Conservation (phyloP, 2,113 vertebrate species). For the Cephalophus harveyi region DNA sequence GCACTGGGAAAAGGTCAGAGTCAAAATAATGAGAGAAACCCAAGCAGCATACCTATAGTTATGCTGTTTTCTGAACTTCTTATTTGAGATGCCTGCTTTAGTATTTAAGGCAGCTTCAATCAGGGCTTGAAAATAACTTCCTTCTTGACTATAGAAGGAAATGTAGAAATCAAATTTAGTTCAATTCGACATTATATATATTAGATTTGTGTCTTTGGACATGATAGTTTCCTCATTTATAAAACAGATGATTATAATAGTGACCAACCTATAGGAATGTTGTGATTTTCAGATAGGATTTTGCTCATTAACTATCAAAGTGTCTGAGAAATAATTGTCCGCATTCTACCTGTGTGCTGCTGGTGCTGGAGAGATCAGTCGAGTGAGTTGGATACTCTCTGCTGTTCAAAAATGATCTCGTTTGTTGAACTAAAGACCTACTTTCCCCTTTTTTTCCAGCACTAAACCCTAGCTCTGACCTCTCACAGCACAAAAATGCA, state of each 20-base stretch:
- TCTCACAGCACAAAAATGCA: not conserved
- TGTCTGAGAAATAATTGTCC: not conserved
- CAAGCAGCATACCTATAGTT: not conserved
- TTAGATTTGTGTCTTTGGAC: not conserved
- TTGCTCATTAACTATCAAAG: not conserved
- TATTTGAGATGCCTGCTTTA: not conserved
- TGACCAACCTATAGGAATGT: not conserved
- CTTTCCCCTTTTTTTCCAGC: not conserved
- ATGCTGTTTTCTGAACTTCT: not conserved
- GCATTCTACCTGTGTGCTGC: not conserved
- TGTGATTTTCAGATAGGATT: not conserved
- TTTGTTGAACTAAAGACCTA: not conserved
- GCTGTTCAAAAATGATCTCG: not conserved
- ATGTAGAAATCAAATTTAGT: not conserved
- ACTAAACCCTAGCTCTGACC: not conserved
- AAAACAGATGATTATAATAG: not conserved
- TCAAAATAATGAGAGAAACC: not conserved
- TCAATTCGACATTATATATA: not conserved
- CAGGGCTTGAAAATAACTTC: not conserved
- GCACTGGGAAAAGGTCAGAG: not conserved
- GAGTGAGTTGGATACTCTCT: not conserved
- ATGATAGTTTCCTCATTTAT: not conserved
- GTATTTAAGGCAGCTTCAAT: not conserved
- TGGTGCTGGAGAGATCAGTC: not conserved
- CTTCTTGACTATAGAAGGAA: not conserved